These are phyloP conservation scores for Cyprinodon tularosa DNA, from an alignment of 2,113 vertebrate species.

Conservation along the genomic window DNA sequence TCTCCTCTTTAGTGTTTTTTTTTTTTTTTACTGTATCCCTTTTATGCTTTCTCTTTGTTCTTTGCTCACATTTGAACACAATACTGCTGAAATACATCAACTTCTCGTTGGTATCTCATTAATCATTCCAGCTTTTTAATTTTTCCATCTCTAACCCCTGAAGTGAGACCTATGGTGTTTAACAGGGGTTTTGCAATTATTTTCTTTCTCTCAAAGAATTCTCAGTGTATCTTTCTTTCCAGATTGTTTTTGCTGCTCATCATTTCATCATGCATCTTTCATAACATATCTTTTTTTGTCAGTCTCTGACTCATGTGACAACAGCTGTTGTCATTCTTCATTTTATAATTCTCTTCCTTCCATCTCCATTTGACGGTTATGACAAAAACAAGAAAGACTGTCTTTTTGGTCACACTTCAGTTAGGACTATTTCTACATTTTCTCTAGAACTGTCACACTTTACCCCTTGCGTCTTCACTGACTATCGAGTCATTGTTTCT, in stretches of 20 bases:
- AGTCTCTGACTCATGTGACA: conserved; percentile 16
- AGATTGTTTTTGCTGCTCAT: conserved; percentile 17
- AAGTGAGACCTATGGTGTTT: conserved; percentile 18
- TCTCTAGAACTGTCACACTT: conserved; percentile 38
- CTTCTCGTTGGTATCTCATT: not conserved
- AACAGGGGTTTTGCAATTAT: conserved; percentile 21
- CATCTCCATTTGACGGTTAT: not conserved
- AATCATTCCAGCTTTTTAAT: conserved; percentile 12
- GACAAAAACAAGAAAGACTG: conserved; percentile 13
- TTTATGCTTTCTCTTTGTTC: not conserved
- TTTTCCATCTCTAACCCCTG: not conserved
- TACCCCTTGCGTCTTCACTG: conserved; percentile 36
- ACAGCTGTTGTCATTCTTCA: conserved; percentile 7
- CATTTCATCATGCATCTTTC: conserved; percentile 12
- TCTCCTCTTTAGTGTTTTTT: not conserved
- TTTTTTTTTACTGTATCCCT: not conserved
- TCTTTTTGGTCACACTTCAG: conserved; percentile 46
- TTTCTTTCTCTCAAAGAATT: conserved; percentile 7
- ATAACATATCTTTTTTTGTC: conserved; percentile 24
- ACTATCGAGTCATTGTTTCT: conserved; percentile 45
- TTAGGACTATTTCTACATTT: conserved; percentile 17
- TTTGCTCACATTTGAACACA: not conserved
- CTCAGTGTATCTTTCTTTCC: not conserved
- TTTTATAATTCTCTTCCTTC: conserved; percentile 1
- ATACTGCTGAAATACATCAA: not conserved